Evolutionary conservation across 2,113 vertebrate genomes (phyloP).

Genomic region (Coregonus clupeaformis): DNA sequence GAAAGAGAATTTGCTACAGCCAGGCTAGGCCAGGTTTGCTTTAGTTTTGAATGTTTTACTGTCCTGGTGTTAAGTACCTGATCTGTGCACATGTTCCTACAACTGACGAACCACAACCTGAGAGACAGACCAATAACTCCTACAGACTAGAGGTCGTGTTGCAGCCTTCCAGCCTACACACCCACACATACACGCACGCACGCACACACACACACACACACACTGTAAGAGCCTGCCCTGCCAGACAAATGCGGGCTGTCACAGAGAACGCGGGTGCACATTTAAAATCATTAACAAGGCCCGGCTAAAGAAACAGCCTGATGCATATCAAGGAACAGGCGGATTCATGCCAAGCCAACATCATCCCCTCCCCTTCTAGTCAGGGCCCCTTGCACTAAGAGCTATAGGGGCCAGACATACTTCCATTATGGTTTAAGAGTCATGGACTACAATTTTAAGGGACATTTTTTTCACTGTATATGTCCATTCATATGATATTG

Average conservation of each 20-base stretch:
- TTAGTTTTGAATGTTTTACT: slow-evolving; percentile 63
- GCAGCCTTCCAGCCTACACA: slow-evolving; percentile 39
- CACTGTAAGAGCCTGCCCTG: neutral
- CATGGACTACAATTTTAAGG: slow-evolving; percentile 27
- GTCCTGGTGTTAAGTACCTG: slow-evolving; percentile 52
- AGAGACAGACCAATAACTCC: slow-evolving; percentile 62
- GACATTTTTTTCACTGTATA: slow-evolving; percentile 39
- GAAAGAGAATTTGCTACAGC: neutral
- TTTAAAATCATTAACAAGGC: slow-evolving; percentile 68
- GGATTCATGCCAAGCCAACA: slow-evolving; percentile 23
- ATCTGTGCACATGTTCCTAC: slow-evolving; percentile 2
- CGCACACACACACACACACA: no score
- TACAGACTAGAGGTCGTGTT: slow-evolving; percentile 50
- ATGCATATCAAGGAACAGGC: slow-evolving; percentile 31
- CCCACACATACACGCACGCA: no score
- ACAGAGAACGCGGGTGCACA: slow-evolving; percentile 52
- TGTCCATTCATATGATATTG: neutral
- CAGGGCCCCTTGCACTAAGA: neutral
- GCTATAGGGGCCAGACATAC: slow-evolving; percentile 11
- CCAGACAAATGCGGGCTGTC: slow-evolving; percentile 60
- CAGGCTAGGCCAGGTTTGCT: slow-evolving; percentile 17
- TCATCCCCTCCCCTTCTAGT: neutral
- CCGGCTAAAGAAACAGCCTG: slow-evolving; percentile 25
- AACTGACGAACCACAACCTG: slow-evolving; percentile 50
- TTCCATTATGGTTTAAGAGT: slow-evolving; percentile 15